phyloP scores from a whole-genome alignment of 2,113 vertebrate species.

The Acrocephalus arundinaceus region DNA sequence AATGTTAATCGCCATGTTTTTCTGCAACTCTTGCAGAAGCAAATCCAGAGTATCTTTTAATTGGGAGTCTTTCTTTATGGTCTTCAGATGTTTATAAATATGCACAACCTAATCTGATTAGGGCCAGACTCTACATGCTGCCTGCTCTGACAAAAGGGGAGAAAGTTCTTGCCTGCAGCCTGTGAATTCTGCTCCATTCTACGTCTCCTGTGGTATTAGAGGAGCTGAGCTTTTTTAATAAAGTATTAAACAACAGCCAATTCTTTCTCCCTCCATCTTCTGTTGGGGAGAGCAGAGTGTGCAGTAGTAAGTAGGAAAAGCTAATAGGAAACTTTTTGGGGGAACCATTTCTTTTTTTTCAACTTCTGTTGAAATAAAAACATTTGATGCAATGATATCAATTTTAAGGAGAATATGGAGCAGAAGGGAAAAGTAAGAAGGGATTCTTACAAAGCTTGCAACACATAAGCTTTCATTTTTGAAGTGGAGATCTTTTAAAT shows the following conservation, averaged over 20 bases:
- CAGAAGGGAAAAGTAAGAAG: background rate
- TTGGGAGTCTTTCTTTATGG: constrained; percentile 55
- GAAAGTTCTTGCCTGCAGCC: constrained; percentile 46
- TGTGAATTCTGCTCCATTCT: background rate
- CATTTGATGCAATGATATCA: background rate
- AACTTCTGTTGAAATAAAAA: background rate
- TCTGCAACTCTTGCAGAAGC: constrained; percentile 41
- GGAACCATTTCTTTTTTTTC: background rate
- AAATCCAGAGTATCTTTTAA: constrained; percentile 61
- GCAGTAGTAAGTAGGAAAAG: background rate
- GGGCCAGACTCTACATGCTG: constrained; percentile 53
- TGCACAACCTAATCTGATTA: constrained; percentile 55
- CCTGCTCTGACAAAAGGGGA: constrained; percentile 18
- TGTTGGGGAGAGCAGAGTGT: background rate
- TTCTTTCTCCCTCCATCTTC: background rate
- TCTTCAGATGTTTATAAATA: constrained; percentile 64
- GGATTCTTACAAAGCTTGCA: background rate
- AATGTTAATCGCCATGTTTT: constrained; percentile 29
- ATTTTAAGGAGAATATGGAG: background rate
- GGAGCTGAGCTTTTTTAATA: background rate
- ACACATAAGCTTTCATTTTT: background rate
- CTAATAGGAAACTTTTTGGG: background rate
- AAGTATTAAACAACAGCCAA: background rate
- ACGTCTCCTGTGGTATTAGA: background rate
- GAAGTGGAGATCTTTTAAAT: constrained; percentile 28